Evolutionary conservation across 2,888 invertebrate genomes (phyloP).

Genomic region (Tanypteryx hageni): DNA sequence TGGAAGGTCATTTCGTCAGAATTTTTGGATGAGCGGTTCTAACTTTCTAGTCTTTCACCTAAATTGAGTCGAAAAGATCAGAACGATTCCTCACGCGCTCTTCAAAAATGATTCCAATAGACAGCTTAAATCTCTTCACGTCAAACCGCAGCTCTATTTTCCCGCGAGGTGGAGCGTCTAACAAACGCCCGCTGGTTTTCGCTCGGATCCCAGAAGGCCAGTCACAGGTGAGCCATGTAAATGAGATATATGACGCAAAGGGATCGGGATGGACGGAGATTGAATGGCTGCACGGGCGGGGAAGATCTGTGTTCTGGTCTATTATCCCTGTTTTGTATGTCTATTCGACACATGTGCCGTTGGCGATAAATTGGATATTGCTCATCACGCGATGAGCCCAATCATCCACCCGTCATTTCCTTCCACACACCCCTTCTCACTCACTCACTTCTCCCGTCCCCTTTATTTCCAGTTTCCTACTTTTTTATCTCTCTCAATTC

Average conservation of each 20-base stretch:
- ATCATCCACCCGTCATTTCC: too few species aligned
- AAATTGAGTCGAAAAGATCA: neutral
- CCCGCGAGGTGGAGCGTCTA: neutral
- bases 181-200: conserved; percentile 1
- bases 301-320: neutral
- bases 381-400: too few species aligned
- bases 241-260: neutral
- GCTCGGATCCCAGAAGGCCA: neutral
- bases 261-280: neutral
- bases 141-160: neutral
- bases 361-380: neutral
- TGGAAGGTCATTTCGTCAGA: conserved; percentile 3
- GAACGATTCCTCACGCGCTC: neutral
- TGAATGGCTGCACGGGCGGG: neutral
- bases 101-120: neutral
- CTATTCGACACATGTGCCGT: neutral
- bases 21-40: neutral
- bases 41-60: neutral
- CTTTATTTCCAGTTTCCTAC: too few species aligned
- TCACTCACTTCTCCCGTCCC: too few species aligned
- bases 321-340: conserved; percentile 11
- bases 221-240: conserved; percentile 4
- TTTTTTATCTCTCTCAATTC: too few species aligned
- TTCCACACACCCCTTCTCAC: too few species aligned
- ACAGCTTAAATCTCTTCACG: neutral